Percentiles rank a stretch among this genome's conserved stretches.
Conservation (phyloP, 2,888 invertebrate species). For the Agrotis exclamationis region DNA sequence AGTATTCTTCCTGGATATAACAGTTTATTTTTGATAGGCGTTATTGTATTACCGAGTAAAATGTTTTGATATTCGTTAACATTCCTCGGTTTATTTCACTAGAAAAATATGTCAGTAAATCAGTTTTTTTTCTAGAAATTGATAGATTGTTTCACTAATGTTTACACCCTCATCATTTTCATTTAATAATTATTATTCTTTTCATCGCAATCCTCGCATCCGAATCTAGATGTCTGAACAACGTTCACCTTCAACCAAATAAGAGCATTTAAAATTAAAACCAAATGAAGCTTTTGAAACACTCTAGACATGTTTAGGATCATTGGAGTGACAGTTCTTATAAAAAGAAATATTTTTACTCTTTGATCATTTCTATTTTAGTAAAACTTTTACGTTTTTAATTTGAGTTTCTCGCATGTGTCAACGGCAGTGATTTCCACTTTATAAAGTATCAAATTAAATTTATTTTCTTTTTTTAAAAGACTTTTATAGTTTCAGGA, state of each 20-base stretch:
- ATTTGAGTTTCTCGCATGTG: conserved; percentile 26
- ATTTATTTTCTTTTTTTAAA: conserved; percentile 26
- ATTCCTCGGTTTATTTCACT: neutral
- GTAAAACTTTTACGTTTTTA: conserved; percentile 37
- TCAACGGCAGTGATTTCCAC: conserved; percentile 41
- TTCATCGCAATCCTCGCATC: too few relatives aligned
- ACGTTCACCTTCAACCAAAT: neutral
- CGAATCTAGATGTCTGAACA: neutral
- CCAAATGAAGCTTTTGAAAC: conserved; percentile 22
- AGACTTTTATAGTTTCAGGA: conserved; percentile 8
- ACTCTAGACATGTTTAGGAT: conserved; percentile 28
- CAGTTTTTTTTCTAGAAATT: too few relatives aligned
- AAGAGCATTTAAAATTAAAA: neutral
- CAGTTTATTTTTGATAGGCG: too few relatives aligned
- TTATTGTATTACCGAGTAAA: too few relatives aligned
- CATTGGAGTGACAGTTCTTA: conserved; percentile 39
- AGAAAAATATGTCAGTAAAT: too few relatives aligned
- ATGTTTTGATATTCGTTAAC: neutral
- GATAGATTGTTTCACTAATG: too few relatives aligned
- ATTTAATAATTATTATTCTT: neutral
- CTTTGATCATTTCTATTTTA: conserved; percentile 54
- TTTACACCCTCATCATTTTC: neutral
- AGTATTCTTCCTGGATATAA: neutral
- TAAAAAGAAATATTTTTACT: conserved; percentile 30
- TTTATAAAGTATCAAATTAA: conserved; percentile 36